A percentile compares a stretch with the other conserved stretches of the same genome.
Conservation (phyloP, 2,113 vertebrate species). For the Limnothrissa miodon region DNA sequence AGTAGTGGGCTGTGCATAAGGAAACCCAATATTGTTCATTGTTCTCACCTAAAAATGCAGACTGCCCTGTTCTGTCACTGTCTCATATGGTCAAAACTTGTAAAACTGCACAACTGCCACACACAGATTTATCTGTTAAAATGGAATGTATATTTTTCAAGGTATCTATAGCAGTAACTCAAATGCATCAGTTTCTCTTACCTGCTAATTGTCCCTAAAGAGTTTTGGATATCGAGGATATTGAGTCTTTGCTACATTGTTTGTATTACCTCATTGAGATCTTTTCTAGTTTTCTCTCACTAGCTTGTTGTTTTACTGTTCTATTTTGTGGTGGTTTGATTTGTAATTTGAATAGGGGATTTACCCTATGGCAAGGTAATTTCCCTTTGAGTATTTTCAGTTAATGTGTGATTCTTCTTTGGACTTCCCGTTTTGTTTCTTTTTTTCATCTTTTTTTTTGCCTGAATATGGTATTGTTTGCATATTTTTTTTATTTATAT, state of each 20-base stretch:
- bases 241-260: background rate
- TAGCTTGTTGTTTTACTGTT: background rate
- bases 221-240: too few relatives aligned
- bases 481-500: background rate
- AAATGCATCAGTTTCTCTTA: background rate
- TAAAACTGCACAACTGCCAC: too few relatives aligned
- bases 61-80: too few relatives aligned
- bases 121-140: too few relatives aligned
- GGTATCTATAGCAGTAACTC: background rate
- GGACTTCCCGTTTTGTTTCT: background rate
- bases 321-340: background rate
- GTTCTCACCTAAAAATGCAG: background rate
- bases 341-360: background rate
- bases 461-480: background rate
- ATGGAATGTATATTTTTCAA: too few relatives aligned
- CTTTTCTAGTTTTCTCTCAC: background rate
- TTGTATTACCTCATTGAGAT: background rate
- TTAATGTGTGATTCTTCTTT: background rate
- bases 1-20: too few relatives aligned
- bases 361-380: background rate
- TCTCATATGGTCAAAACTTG: too few relatives aligned
- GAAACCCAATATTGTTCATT: background rate
- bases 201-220: background rate
- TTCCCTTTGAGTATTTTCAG: background rate
- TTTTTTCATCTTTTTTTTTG: background rate